Conservation (phyloP, 64 coral and sea anemone genomes). For the Pocillopora damicornis region DNA sequence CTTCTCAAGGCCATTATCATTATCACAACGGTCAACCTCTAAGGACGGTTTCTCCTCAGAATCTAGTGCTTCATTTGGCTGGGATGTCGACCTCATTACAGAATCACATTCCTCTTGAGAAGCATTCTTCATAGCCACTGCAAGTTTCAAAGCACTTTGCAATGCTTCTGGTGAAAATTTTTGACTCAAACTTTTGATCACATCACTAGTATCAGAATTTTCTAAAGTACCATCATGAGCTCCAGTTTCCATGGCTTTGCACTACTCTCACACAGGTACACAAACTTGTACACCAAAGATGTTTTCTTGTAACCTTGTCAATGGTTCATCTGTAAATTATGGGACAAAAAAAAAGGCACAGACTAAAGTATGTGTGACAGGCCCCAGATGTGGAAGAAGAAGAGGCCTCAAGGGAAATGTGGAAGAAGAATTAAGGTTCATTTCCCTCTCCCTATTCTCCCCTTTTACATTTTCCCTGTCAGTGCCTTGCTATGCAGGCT, state of each 20-base stretch:
- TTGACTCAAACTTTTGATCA: not conserved
- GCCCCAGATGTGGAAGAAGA: too few species aligned
- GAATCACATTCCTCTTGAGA: constrained; percentile 8
- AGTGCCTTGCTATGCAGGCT: too few species aligned
- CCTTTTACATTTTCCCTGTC: too few species aligned
- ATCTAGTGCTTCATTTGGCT: not conserved
- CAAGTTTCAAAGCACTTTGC: not conserved
- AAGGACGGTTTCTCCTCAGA: not conserved
- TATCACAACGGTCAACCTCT: not conserved
- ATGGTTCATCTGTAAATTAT: not conserved
- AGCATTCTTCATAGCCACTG: constrained; percentile 6
- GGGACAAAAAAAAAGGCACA: not conserved
- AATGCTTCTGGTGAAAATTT: not conserved
- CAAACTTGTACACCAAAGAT: not conserved
- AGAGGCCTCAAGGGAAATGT: too few species aligned
- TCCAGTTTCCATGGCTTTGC: not conserved
- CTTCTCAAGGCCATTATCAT: not conserved
- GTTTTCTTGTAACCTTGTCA: not conserved
- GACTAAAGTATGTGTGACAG: too few species aligned
- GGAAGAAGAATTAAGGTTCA: too few species aligned
- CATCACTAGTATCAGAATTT: not conserved
- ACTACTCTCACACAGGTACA: not conserved
- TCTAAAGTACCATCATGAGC: not conserved
- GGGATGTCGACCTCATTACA: constrained; percentile 1
- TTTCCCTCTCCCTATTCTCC: too few species aligned